phyloP scores from a whole-genome alignment of 2,113 vertebrate species.

The Tenrec ecaudatus region DNA sequence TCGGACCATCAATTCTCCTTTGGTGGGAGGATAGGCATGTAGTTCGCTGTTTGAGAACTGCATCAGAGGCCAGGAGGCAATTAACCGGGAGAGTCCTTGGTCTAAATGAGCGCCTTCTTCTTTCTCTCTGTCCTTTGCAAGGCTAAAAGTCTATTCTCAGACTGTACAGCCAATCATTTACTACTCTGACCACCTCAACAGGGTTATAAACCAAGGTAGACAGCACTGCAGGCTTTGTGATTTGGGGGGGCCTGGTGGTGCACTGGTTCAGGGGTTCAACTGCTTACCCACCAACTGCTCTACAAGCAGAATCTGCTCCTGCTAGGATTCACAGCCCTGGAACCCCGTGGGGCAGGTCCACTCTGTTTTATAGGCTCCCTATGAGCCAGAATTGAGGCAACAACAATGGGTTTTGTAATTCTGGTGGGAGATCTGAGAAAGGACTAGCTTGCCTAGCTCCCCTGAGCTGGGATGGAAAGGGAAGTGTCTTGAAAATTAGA shows the following conservation, averaged over 20 bases:
- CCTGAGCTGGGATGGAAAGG: not conserved
- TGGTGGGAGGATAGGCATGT: not conserved
- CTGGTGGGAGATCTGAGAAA: not conserved
- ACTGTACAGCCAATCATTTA: not conserved
- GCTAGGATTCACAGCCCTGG: not conserved
- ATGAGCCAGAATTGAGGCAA: not conserved
- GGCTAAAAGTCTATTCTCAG: conserved; percentile 5
- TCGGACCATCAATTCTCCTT: no score
- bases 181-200: not conserved
- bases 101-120: not conserved
- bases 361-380: not conserved
- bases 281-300: not conserved
- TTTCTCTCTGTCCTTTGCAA: not conserved
- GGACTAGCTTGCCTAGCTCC: no score
- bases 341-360: not conserved
- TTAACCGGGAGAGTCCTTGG: not conserved
- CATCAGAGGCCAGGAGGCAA: not conserved
- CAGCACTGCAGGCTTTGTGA: not conserved
- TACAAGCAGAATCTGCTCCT: not conserved
- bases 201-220: not conserved
- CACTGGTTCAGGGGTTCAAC: not conserved
- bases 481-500: not conserved
- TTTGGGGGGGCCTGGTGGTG: not conserved
- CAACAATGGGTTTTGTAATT: not conserved
- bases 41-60: not conserved